Evolutionary conservation across 2,888 invertebrate species (phyloP), one percentile per base, ranked within the genome.

Genomic region (Plagodis pulveraria): DNA sequence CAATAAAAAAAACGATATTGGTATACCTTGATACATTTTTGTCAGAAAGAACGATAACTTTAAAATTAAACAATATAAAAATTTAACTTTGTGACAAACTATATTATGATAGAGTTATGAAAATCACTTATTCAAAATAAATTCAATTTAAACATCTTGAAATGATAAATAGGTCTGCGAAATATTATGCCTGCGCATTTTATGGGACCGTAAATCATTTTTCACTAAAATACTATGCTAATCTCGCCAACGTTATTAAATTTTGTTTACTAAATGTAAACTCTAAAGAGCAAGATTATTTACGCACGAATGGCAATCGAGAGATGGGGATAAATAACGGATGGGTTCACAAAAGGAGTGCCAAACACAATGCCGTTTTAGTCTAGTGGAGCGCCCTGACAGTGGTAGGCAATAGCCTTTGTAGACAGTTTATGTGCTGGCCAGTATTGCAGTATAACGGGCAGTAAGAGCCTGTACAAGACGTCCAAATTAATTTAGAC

Each of bases 321-420:
- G 62, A 64, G 63, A 73, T 72, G 51, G 56, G 67, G 71, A 76
- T 77, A 79, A 74, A 75, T 74, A 73, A 75, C 68, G 62, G 56
- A 58, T 65, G 62, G 65, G 52, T 54, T 67, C 61, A 84, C 81
- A 83, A 84, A 86, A 82, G 83, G 78, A 81, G 76, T 77, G 77
- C 72, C 78, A 77, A 74, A 77, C 78, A 83, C 83, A 84, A 80
- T 80, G 69, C 74, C 64, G 79, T 77, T 74, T 80, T 77, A 52
- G 73, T 65, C 70, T 73, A 56, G 52, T 69, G 74, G 76, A 73
- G 76, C 73, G 72, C 71, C 69, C 55, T 78, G 81, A 78, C 82
- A 80, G 72, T 74, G 77, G 70, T 70, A 76, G 78, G 75, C 81
- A 77, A 82, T 80, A 78, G 79, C 77, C 81, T 87, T 87, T 87